Conservation (phyloP, 53 echinoderm and acorn worm species). For the Patiria pectinifera region DNA sequence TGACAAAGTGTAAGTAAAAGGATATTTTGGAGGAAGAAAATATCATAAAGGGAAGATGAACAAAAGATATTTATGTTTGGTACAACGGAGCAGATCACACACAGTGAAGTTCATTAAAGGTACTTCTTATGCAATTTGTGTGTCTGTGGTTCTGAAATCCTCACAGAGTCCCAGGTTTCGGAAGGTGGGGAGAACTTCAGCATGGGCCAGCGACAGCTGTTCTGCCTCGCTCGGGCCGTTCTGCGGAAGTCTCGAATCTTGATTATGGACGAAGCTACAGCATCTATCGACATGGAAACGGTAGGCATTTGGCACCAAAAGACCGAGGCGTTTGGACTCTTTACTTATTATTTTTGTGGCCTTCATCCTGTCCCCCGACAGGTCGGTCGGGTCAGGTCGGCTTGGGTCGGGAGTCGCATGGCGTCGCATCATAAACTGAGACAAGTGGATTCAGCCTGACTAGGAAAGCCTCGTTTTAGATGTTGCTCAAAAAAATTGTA, state of each 20-base stretch:
- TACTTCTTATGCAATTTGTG: neutral
- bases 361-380: no score
- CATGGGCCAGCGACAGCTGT: constrained; percentile 66
- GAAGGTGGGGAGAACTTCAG: constrained; percentile 72
- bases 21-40: no score
- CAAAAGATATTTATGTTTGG: neutral
- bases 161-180: constrained; percentile 43
- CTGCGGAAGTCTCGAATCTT: constrained; percentile 60
- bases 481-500: no score
- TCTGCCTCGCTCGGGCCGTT: constrained; percentile 66
- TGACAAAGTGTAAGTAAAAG: no score
- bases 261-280: constrained; percentile 72
- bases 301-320: constrained; percentile 9
- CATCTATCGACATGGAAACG: constrained; percentile 69
- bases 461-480: no score
- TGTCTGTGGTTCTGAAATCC: neutral
- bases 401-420: no score
- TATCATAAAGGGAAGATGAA: no score
- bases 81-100: neutral
- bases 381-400: no score
- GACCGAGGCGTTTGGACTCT: no score
- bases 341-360: no score
- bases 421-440: no score
- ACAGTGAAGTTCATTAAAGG: neutral
- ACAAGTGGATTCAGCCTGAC: no score